Evolutionary conservation across 2,888 invertebrate species (phyloP).

Genomic region (Pimpla rufipes): DNA sequence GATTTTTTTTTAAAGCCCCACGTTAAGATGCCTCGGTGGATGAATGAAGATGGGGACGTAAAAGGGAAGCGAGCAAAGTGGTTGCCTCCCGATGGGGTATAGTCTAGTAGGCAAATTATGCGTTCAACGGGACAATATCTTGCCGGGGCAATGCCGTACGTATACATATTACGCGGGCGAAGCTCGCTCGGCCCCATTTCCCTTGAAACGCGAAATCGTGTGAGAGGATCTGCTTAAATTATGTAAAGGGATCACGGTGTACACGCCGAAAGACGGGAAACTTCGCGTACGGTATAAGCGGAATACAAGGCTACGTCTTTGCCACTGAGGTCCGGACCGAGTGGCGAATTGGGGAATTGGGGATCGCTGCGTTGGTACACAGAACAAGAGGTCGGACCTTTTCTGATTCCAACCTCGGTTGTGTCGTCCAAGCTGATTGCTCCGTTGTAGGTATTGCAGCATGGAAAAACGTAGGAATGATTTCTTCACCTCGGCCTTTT

Average conservation of each 20-base stretch:
- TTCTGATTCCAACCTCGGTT: neutral
- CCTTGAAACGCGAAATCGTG: slow-evolving; percentile 57
- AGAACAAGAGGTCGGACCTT: neutral
- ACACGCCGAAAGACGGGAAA: slow-evolving; percentile 29
- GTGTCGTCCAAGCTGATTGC: neutral
- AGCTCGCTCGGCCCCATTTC: slow-evolving; percentile 52
- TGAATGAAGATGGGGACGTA: slow-evolving; percentile 63
- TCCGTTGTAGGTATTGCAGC: neutral
- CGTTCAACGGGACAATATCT: slow-evolving; percentile 64
- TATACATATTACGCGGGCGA: slow-evolving; percentile 49
- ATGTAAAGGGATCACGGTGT: slow-evolving; percentile 61
- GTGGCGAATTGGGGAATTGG: slow-evolving; percentile 12
- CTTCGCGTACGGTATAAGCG: slow-evolving; percentile 34
- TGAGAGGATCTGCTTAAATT: slow-evolving; percentile 62
- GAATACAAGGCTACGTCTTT: neutral
- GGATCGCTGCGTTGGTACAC: neutral
- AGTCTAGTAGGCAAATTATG: slow-evolving; percentile 54
- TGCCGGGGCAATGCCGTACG: slow-evolving; percentile 37
- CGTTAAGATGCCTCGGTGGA: slow-evolving; percentile 47
- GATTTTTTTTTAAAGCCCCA: slow-evolving; percentile 51
- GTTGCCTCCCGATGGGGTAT: slow-evolving; percentile 32
- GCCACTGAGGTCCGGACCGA: slow-evolving; percentile 6
- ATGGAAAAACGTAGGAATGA: neutral
- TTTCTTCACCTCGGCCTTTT: neutral
- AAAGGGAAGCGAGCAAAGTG: slow-evolving; percentile 59